Evolutionary conservation across 2,113 vertebrate genomes (phyloP), one percentile per base, ranked within the genome.

Genomic region (Pyxicephalus adspersus): DNA sequence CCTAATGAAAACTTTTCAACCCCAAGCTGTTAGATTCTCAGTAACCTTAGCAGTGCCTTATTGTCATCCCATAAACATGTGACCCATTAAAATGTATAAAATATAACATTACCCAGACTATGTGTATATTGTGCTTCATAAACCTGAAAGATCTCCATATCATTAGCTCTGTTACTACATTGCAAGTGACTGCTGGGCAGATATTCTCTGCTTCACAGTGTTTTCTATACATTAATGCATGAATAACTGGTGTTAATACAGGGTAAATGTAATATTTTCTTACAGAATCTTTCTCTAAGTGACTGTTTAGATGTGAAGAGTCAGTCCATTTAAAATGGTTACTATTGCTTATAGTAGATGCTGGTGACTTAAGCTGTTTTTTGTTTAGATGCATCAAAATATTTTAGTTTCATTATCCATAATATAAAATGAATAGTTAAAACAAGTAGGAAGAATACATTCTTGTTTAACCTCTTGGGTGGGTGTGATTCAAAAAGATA

Each of bases 11-110:
- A 54, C 28, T 64, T 6, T 55, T 29, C 50, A 28, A 29, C 20
- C 55, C 71, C 15, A 55, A 82, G 20, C 57, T 75, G 66, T 75
- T 82, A 82, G 80, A 45, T 65, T 65, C 23, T 66, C 60, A 52
- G 64, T 75, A 66, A 66, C 75, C 64, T 82, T 82, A 82, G 71
- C 80, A 66, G 80, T 82, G 80, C 80, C 80, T 82, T 82, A 82
- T 82, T 82, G 71, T 82, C 65, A 58, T 38, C 60, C 51, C 71
- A 74, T 74, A 51, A 54, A 79, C 64, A 18, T 68, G 54, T 68
- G 66, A 79, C 28, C 65, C 54, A 55, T 79, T 79, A 67, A 58
- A 79, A n/a, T 58, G 65, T 57, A 38, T 55, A 60, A 79, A 31
- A 18, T 34, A 65, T 65, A 58, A 38, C 50, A 58, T 58, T 16